These are phyloP conservation scores for Parazoanthus darwini DNA, from an alignment of 92 coral and sea anemone species.

Conservation along the genomic window DNA sequence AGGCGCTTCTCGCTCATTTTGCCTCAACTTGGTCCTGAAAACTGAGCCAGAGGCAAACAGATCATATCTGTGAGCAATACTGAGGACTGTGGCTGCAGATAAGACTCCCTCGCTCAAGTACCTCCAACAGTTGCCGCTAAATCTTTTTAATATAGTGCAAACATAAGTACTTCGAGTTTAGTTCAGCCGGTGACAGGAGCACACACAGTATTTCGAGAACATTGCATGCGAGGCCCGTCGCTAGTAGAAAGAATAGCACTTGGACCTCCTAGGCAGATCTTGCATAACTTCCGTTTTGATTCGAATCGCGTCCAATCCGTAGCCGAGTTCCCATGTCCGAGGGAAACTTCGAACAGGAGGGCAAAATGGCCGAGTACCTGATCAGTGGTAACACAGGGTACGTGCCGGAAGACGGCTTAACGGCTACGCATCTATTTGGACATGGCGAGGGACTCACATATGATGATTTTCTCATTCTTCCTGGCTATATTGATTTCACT, in stretches of 20 bases:
- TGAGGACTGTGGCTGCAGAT: not conserved
- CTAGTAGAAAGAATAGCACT: no score
- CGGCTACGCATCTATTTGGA: slow-evolving; percentile 75
- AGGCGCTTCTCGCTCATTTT: not conserved
- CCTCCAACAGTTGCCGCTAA: not conserved
- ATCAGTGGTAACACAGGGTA: slow-evolving; percentile 87
- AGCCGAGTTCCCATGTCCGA: not conserved
- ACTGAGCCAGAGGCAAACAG: not conserved
- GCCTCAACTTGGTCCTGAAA: not conserved
- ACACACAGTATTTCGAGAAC: not conserved
- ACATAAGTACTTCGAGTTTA: slow-evolving; percentile 19
- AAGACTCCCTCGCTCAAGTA: not conserved
- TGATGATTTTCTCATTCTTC: slow-evolving; percentile 91
- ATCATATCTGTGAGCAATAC: not conserved
- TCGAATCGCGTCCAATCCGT: not conserved
- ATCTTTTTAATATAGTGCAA: not conserved
- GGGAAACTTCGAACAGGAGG: slow-evolving; percentile 1
- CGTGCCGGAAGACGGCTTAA: slow-evolving; percentile 85
- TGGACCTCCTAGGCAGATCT: not conserved
- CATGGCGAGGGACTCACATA: slow-evolving; percentile 85
- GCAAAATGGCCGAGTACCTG: slow-evolving; percentile 62
- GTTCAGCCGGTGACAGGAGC: not conserved
- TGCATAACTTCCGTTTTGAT: not conserved
- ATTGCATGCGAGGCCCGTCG: not conserved
- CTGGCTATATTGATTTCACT: slow-evolving; percentile 92